Evolutionary conservation across 2,113 vertebrate genomes (phyloP).

Genomic region (Zootoca vivipara): DNA sequence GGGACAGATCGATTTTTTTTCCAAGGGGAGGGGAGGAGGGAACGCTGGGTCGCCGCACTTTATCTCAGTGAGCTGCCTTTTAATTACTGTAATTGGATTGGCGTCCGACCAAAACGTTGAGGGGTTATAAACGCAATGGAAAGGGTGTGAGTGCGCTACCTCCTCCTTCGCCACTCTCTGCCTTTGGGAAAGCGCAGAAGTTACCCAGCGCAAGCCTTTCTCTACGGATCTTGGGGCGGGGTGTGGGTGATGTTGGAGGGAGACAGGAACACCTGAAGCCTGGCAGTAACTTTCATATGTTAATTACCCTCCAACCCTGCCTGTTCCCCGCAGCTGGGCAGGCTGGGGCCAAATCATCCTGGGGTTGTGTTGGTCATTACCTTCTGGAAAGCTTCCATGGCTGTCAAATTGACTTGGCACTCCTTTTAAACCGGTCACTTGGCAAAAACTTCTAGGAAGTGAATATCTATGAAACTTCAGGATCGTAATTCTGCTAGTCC

Average conservation of each 20-base stretch:
- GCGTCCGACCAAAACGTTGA: not conserved
- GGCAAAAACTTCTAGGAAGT: not conserved
- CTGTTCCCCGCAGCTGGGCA: not conserved
- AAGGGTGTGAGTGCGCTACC: not conserved
- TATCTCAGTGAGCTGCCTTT: constrained; percentile 3
- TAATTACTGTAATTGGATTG: constrained; percentile 9
- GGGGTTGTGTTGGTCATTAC: not conserved
- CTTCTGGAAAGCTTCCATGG: not conserved
- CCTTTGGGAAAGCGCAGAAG: not conserved
- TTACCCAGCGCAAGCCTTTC: not conserved
- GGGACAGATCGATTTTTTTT: not conserved
- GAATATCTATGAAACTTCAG: not conserved
- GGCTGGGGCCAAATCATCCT: not conserved
- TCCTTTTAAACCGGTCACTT: not conserved
- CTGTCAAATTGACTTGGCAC: not conserved
- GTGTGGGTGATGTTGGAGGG: not conserved
- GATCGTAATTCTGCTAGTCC: not conserved
- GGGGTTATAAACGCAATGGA: not conserved
- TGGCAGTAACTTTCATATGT: constrained; percentile 59
- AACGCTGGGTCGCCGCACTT: not conserved
- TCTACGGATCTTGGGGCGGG: constrained; percentile 10
- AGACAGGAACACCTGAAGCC: constrained; percentile 10
- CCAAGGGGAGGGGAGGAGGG: not conserved
- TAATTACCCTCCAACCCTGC: constrained; percentile 48
- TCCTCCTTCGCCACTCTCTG: not conserved